phyloP scores from a whole-genome alignment of 2,888 invertebrate genomes.

The Colostygia pectinataria region DNA sequence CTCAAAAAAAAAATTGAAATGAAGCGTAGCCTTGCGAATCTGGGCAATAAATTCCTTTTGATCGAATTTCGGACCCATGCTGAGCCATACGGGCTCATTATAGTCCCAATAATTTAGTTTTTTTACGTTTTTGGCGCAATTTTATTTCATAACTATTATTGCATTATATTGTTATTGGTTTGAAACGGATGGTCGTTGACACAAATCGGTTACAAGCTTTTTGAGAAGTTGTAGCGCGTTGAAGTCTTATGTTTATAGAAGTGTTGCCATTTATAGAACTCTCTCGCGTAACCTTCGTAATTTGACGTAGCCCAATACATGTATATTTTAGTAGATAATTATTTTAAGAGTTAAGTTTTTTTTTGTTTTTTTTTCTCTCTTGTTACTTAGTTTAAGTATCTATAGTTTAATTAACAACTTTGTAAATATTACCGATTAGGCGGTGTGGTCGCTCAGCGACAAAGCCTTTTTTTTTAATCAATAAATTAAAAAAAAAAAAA shows the following conservation, averaged over 20 bases:
- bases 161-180: conserved; percentile 23
- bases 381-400: too few relatives aligned
- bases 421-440: too few relatives aligned
- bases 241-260: conserved; percentile 41
- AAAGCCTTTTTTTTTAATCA: too few relatives aligned
- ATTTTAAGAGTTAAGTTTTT: too few relatives aligned
- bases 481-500: too few relatives aligned
- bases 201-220: conserved; percentile 14
- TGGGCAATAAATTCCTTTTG: conserved; percentile 80
- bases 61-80: conserved; percentile 81
- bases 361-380: too few relatives aligned
- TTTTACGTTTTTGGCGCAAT: conserved; percentile 48
- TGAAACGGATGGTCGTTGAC: conserved; percentile 14
- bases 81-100: conserved; percentile 81
- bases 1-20: conserved; percentile 61
- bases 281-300: neutral
- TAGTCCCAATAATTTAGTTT: conserved; percentile 63
- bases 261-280: neutral
- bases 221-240: conserved; percentile 36
- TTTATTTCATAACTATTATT: conserved; percentile 36
- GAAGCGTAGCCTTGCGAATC: conserved; percentile 77
- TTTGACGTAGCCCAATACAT: too few relatives aligned
- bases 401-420: too few relatives aligned
- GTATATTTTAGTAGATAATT: too few relatives aligned
- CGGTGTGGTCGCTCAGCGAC: too few relatives aligned